Evolutionary conservation across 2,113 vertebrate genomes (phyloP), one percentile per base, ranked within the genome.

Genomic region (Nothoprocta perdicaria): DNA sequence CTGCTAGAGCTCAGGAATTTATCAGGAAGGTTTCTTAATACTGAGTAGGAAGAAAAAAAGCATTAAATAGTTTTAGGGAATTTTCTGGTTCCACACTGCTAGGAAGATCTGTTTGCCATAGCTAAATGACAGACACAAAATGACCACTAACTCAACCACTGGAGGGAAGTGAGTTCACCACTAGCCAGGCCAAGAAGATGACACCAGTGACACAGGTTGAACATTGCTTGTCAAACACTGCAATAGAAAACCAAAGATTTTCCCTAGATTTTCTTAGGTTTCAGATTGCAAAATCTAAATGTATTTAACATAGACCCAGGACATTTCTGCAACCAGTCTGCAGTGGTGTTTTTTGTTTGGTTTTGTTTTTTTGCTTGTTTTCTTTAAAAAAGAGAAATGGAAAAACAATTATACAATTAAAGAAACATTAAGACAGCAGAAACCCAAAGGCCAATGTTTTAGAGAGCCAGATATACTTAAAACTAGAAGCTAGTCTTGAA

Each of bases 81-180:
- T 95, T 92, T 91, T 96, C 82, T 62, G 77, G 84, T 57, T 81
- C 43, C 84, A 82, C 80, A 61, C 2, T 84, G 67, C 85, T 84
- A 72, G 94, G 92, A 93, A 94, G 80, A 91, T 72, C 31, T 91
- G 74, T 79, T 95, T 95, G 91, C 84, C 93, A 80, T 73, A 63
- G 67, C 67, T 53, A 71, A 95, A 93, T 93, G 80, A 95, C 48
- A 95, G 89, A 74, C 77, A 93, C 77, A 88, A 69, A 35, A 19
- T 61, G 95, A 93, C 90, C 95, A 92, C 90, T 40, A 88, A 78
- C 50, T 63, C 66, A 92, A 94, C 95, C 95, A 93, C 94, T 88
- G 92, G 93, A 94, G 89, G 95, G 94, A 96, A 96, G 86, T 84
- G 73, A 95, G 73, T 43, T 22, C 72, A 33, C 53, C 53, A 75